A percentile compares a stretch with the other conserved stretches of the same genome.
Conservation (phyloP, 2,888 invertebrate species). For the Punctoribates punctum region DNA sequence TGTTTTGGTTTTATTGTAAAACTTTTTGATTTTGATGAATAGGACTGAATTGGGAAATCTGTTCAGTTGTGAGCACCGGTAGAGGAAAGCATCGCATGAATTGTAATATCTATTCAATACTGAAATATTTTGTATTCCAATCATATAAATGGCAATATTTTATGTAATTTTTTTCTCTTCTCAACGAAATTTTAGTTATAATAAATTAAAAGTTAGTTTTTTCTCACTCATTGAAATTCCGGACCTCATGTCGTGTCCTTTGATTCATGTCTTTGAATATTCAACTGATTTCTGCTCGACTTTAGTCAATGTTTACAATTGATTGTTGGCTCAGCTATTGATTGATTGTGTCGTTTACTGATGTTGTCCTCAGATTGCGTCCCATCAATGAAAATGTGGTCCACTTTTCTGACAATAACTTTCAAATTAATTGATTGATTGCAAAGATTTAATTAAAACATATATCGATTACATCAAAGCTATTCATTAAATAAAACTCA, state of each 20-base stretch:
- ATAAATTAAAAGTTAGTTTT: neutral
- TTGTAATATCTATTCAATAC: neutral
- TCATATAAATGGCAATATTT: neutral
- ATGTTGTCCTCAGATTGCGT: neutral
- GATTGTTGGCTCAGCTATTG: neutral
- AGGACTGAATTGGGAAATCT: neutral
- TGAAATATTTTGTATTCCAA: neutral
- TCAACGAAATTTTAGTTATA: neutral
- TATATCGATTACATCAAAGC: too few species aligned
- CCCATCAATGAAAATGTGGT: neutral
- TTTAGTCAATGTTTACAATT: neutral
- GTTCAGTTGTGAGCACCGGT: neutral
- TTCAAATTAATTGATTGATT: neutral
- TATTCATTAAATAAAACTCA: too few species aligned
- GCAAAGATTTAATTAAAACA: neutral
- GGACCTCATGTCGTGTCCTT: conserved; percentile 19
- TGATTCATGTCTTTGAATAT: conserved; percentile 12
- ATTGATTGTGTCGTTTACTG: conserved; percentile 10
- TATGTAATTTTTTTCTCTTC: neutral
- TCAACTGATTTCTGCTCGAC: neutral
- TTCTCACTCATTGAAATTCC: conserved; percentile 1
- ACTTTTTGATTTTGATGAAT: conserved; percentile 20
- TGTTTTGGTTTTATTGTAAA: neutral
- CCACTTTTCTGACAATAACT: neutral
- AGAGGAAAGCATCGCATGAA: neutral